Base-by-base conservation (phyloP, 2,888 invertebrate species). In the Temnothorax rugatulus region DNA sequence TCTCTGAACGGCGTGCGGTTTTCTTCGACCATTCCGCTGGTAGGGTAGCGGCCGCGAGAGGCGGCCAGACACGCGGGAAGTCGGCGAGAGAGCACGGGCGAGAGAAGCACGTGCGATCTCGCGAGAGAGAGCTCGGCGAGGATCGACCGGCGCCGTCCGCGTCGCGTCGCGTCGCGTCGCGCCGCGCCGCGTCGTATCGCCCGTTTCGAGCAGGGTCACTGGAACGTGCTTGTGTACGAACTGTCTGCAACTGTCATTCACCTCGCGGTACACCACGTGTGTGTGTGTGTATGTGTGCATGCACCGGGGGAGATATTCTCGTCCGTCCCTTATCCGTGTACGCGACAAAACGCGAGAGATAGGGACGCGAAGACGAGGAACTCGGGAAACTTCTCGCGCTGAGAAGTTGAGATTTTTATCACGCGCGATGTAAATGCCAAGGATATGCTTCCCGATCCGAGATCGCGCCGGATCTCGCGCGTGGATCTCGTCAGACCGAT, bases 211-310 rank as follows among this genome's bases (percentile, higher is more conserved):
- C 86, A 90, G 91, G 91, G 92, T 91, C 91, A 92, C 85, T 91
- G 88, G 91, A 91, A 91, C 91, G 88, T 87, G 89, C 83, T 87
- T 91, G 91, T 91, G 87, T 92, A 90, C 89, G 84, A 90, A 88
- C 90, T 90, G 90, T 90, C 90, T 90, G 90, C 90, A 89, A 89
- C 90, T 90, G 90, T 89, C 90, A 89, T 90, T 90, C 89, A 89
- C 88, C 90, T 88, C 86, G 84, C 81, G 86, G 84, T 83, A 59
- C 61, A 69, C 87, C 86, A 82, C 90, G 89, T 83, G 86, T 84
- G 81, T 34, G 89, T 84, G 86, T 84, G 81, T 34, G 25, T 52
- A n/a, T 52, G 50, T 77, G 7, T n/a, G 18, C 29, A 29, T 29
- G 29, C 29, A 73, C 68, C 66, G 34, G 9, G 47, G 61, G 47